Base-by-base conservation (phyloP, 2,797 vertebrate genomes). In the Notoglanidium macrostoma region DNA sequence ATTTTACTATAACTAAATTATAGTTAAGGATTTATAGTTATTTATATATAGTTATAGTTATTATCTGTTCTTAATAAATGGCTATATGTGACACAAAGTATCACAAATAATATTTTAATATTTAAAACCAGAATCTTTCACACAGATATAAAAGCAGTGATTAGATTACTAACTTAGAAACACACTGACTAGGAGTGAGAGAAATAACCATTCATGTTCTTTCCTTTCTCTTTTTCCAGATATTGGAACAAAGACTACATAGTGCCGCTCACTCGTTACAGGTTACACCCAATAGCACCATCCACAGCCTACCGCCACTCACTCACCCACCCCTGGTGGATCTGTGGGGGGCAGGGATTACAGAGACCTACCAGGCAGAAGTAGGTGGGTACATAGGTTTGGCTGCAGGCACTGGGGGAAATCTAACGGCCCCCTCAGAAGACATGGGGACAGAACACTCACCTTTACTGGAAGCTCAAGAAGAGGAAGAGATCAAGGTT, bases 401-500 rank as follows among this genome's bases (percentile, higher is more conserved):
- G 91, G 94, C 96, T 5, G 94, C 95, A 0, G 94, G 96, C 92
- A 96, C 96, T 94, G 98, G 98, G 88, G 94, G 94, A 2, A 93
- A 93, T 77, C 90, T 96, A 32, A 93, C 93, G 3, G 92, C 92
- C 61, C 83, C 92, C 6, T 92, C 96, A 91, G 95, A 98, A 85
- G 95, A 97, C 92, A 90, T 96, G 88, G 79, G 91, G 91, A 95
- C 95, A 81, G 97, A 98, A 87, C 97, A 97, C 90, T 97, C 96
- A 85, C 97, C 97, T 14, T 94, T 98, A 49, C 94, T 98, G 92
- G 97, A 97, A 92, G 96, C 97, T 93, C 97, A 98, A 91, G 96
- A 97, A 81, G 96, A 97, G 65, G 97, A 97, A 63, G 94, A 95
- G 88, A 83, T 96, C 90, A 95, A 95, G 95, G 96, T 96, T 91